These are phyloP conservation scores for Dermochelys coriacea DNA, from an alignment of 2,797 vertebrate genomes.

Conservation along the genomic window DNA sequence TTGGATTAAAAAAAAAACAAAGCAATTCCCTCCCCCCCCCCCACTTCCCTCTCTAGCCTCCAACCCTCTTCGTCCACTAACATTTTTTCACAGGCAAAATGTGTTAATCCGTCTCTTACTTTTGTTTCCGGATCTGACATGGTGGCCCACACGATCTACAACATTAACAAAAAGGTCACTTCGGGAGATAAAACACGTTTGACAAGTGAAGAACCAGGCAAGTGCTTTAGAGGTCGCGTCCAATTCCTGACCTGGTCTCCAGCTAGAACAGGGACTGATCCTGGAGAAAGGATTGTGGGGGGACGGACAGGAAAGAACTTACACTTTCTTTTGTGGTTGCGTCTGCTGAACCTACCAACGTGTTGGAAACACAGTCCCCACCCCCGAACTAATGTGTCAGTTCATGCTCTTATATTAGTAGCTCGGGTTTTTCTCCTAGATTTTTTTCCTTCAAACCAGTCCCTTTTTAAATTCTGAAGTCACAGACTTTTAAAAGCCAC, in stretches of 20 bases:
- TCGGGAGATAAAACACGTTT: slow-evolving; percentile 79
- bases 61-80: slow-evolving; percentile 47
- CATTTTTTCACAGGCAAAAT: slow-evolving; percentile 68
- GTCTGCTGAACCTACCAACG: slow-evolving; percentile 30
- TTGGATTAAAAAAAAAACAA: slow-evolving; percentile 4
- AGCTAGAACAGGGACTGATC: slow-evolving; percentile 66
- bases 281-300: slow-evolving; percentile 12
- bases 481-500: slow-evolving; percentile 33
- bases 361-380: slow-evolving; percentile 37
- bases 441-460: background rate
- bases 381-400: slow-evolving; percentile 24
- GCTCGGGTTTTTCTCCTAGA: background rate
- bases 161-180: slow-evolving; percentile 81
- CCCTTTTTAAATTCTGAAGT: slow-evolving; percentile 31
- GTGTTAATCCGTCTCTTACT: slow-evolving; percentile 78
- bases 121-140: slow-evolving; percentile 79
- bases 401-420: slow-evolving; percentile 10
- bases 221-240: slow-evolving; percentile 76
- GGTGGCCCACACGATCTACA: slow-evolving; percentile 77
- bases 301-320: slow-evolving; percentile 48
- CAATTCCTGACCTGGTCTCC: slow-evolving; percentile 78
- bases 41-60: background rate
- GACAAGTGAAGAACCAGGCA: slow-evolving; percentile 69
- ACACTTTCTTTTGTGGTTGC: slow-evolving; percentile 45
- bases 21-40: background rate